Evolutionary conservation across 2,888 invertebrate species (phyloP).

Genomic region (Megamerina dolium): DNA sequence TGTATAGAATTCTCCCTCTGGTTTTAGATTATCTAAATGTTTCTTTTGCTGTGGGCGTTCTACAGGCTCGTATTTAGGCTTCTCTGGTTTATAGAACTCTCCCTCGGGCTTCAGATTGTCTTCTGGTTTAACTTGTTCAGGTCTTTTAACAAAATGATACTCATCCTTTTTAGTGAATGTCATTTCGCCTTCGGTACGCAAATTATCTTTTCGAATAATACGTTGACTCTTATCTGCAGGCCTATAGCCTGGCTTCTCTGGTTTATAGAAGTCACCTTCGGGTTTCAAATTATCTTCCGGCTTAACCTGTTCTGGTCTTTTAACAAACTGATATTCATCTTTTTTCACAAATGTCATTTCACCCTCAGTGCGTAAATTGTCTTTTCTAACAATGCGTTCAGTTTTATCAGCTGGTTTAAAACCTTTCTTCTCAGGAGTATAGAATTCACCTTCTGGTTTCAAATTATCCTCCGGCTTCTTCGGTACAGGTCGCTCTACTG

Average conservation of each 20-base stretch:
- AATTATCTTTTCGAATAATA: slow-evolving; percentile 51
- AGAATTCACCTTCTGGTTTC: slow-evolving; percentile 56
- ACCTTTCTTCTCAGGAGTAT: slow-evolving; percentile 47
- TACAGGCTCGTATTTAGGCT: slow-evolving; percentile 49
- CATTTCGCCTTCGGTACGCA: slow-evolving; percentile 51
- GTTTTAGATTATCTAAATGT: slow-evolving; percentile 53
- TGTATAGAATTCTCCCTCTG: slow-evolving; percentile 52
- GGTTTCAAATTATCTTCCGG: slow-evolving; percentile 50
- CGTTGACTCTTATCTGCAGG: slow-evolving; percentile 53
- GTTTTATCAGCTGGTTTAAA: slow-evolving; percentile 50
- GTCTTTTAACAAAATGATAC: slow-evolving; percentile 44
- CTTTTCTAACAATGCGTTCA: slow-evolving; percentile 53
- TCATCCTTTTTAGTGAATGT: slow-evolving; percentile 26
- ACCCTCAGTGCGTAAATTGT: slow-evolving; percentile 58
- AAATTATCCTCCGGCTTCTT: slow-evolving; percentile 53
- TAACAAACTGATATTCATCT: slow-evolving; percentile 51
- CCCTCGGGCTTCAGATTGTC: slow-evolving; percentile 56
- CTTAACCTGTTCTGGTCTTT: slow-evolving; percentile 48
- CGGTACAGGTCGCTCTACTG: slow-evolving; percentile 41
- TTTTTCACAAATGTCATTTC: slow-evolving; percentile 49
- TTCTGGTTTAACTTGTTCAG: slow-evolving; percentile 49
- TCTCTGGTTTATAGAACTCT: slow-evolving; percentile 54
- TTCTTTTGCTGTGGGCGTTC: slow-evolving; percentile 48
- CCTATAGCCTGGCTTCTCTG: slow-evolving; percentile 49
- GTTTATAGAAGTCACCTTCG: slow-evolving; percentile 57